Conservation (phyloP, 2,888 invertebrate genomes). For the Ennomos erosarius region DNA sequence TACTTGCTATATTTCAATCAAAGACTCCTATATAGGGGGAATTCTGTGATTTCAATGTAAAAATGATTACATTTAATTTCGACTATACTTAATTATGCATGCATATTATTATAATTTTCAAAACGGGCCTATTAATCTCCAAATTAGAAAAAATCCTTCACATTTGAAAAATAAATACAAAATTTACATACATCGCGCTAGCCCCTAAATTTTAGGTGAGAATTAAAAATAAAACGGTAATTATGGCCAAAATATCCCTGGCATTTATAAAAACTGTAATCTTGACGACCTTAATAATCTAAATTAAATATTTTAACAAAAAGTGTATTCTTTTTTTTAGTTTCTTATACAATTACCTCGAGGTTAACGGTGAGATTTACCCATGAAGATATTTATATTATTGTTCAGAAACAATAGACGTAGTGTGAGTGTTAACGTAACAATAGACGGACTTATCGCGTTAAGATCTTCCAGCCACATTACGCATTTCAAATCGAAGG, state of each 20-base stretch:
- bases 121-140: slow-evolving; percentile 4
- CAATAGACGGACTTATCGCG: slow-evolving; percentile 42
- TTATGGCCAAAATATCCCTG: slow-evolving; percentile 24
- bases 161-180: background rate
- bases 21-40: no score
- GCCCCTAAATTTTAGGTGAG: slow-evolving; percentile 1
- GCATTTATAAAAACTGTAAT: slow-evolving; percentile 24
- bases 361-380: slow-evolving; percentile 32
- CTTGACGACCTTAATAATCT: slow-evolving; percentile 24
- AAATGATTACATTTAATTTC: no score
- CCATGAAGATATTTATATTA: slow-evolving; percentile 34
- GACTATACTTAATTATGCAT: slow-evolving; percentile 4
- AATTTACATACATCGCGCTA: slow-evolving; percentile 3
- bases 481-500: slow-evolving; percentile 19
- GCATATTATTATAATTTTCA: slow-evolving; percentile 11
- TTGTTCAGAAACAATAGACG: slow-evolving; percentile 36
- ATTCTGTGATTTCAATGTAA: no score
- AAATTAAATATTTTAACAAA: slow-evolving; percentile 24
- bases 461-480: slow-evolving; percentile 32
- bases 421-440: slow-evolving; percentile 33
- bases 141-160: slow-evolving; percentile 10
- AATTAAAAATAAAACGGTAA: slow-evolving; percentile 11
- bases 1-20: no score
- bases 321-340: slow-evolving; percentile 15
- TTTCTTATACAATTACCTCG: slow-evolving; percentile 9